Percentiles rank a stretch among this genome's conserved stretches.
Conservation (phyloP, 2,888 invertebrate genomes). For the Ennomos quercinarius region DNA sequence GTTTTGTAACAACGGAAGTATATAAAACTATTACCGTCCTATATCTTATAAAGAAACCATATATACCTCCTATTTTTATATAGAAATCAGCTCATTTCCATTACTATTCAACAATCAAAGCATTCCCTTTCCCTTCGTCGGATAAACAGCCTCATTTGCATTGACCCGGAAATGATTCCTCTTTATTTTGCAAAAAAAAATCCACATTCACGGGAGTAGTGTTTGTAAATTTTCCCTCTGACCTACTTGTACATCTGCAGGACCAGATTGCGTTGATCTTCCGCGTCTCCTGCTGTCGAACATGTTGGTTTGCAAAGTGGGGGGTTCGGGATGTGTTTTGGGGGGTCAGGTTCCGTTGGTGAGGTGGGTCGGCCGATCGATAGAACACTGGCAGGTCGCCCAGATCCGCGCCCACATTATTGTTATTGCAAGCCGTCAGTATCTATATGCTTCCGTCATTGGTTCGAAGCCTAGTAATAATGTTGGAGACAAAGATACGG, state of each 20-base stretch:
- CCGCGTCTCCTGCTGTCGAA: constrained; percentile 55
- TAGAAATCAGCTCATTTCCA: constrained; percentile 38
- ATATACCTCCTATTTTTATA: background rate
- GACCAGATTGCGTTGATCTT: constrained; percentile 64
- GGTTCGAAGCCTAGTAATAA: constrained; percentile 76
- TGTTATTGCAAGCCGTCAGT: constrained; percentile 81
- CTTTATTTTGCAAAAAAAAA: constrained; percentile 74
- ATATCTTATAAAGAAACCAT: too few relatives aligned
- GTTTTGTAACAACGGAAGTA: too few relatives aligned
- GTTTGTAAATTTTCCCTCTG: constrained; percentile 84
- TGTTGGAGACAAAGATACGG: constrained; percentile 66
- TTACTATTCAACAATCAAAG: constrained; percentile 47
- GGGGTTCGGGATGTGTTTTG: constrained; percentile 65
- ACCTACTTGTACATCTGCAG: constrained; percentile 80
- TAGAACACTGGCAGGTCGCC: constrained; percentile 83
- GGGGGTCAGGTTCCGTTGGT: constrained; percentile 69
- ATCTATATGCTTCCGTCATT: constrained; percentile 78
- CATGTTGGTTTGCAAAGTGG: constrained; percentile 53
- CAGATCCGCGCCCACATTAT: constrained; percentile 81
- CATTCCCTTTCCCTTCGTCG: constrained; percentile 54
- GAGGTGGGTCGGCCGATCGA: constrained; percentile 73
- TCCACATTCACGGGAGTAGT: constrained; percentile 67
- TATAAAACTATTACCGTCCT: too few relatives aligned
- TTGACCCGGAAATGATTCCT: constrained; percentile 76
- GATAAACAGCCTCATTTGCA: constrained; percentile 75